Percentiles rank a stretch among this genome's conserved stretches.
These are phyloP conservation scores for Tichodroma muraria DNA, from an alignment of 2,113 vertebrate genomes.

Conservation along the genomic window DNA sequence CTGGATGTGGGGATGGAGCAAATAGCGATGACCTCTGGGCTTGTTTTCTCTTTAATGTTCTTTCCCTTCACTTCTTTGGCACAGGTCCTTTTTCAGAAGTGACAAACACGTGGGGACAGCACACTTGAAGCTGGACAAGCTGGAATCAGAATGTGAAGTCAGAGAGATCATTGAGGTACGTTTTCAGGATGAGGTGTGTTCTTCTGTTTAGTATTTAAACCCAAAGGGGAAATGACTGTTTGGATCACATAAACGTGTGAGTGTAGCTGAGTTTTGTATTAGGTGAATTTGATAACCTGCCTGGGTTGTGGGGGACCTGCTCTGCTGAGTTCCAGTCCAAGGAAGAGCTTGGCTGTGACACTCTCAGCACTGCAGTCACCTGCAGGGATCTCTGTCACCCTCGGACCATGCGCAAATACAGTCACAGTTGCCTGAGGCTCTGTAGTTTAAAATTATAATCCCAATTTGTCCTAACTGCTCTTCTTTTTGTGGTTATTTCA, in stretches of 20 bases:
- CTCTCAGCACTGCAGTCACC: neutral
- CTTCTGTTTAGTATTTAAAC: neutral
- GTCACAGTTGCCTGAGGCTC: neutral
- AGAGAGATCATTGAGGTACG: conserved; percentile 90
- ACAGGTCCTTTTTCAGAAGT: conserved; percentile 91
- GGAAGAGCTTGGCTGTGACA: neutral
- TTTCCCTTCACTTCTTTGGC: neutral
- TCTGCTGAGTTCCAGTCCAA: neutral
- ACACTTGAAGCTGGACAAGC: conserved; percentile 87
- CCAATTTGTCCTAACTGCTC: neutral
- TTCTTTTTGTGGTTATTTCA: conserved; percentile 45
- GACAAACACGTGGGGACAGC: conserved; percentile 91
- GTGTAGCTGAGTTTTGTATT: neutral
- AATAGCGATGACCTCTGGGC: neutral
- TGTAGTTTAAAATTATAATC: accelerated
- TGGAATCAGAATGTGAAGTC: conserved; percentile 91
- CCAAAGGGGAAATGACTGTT: neutral
- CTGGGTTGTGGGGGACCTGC: neutral
- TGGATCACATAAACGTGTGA: accelerated
- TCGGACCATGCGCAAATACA: accelerated
- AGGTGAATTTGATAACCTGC: neutral
- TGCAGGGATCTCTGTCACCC: neutral
- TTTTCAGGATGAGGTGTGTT: neutral
- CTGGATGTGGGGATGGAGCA: neutral
- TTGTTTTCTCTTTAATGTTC: neutral